A percentile compares a stretch with the other conserved stretches of the same genome.
Conservation (phyloP, 2,797 vertebrate species). For the Heliangelus exortis region DNA sequence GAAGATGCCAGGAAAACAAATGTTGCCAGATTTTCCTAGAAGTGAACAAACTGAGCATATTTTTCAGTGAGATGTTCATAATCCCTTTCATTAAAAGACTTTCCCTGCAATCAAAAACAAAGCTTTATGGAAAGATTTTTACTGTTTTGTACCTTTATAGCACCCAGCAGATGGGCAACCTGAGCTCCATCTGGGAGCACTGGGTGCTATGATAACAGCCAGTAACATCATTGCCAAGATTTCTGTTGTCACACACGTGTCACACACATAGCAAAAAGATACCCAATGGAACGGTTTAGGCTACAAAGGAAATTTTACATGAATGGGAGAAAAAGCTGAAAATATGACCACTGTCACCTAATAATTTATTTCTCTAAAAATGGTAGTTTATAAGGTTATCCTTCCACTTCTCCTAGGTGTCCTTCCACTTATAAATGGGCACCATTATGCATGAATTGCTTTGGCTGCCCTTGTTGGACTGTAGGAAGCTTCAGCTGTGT, state of each 20-base stretch:
- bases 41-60: background rate
- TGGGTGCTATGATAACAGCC: background rate
- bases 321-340: background rate
- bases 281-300: background rate
- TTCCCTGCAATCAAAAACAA: background rate
- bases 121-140: background rate
- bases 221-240: background rate
- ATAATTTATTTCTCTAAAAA: background rate
- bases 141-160: background rate
- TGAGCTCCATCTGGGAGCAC: background rate
- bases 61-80: background rate
- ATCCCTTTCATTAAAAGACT: background rate
- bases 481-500: background rate
- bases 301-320: background rate
- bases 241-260: background rate
- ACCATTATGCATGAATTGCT: accelerated
- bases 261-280: background rate
- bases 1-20: background rate
- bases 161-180: background rate
- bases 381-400: background rate
- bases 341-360: background rate
- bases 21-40: background rate
- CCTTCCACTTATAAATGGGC: background rate
- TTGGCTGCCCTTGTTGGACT: background rate
- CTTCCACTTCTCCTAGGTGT: background rate